Evolutionary conservation across 1,140 invertebrate species (phyloP).

Genomic region (Stegodyphus mimosarum): DNA sequence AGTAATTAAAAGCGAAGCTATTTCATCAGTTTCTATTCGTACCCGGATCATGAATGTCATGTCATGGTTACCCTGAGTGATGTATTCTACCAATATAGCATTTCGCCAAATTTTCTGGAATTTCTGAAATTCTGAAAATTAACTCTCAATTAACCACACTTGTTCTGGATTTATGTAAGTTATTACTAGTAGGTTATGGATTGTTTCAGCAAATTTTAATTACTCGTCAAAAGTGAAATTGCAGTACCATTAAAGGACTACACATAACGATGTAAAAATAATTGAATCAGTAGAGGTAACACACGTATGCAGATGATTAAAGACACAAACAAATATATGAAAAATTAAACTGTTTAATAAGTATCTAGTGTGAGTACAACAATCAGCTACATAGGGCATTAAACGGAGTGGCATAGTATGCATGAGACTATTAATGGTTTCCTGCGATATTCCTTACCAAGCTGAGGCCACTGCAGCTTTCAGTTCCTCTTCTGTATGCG

Average conservation of each 20-base stretch:
- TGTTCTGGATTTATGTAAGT: too few relatives aligned
- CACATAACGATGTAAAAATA: background rate
- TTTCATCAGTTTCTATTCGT: too few relatives aligned
- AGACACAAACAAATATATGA: background rate
- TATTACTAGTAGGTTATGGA: too few relatives aligned
- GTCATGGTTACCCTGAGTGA: too few relatives aligned
- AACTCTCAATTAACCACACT: too few relatives aligned
- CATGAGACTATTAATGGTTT: background rate
- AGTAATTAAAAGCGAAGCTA: too few relatives aligned
- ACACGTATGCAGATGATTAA: background rate
- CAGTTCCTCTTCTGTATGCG: background rate
- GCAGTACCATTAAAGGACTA: background rate
- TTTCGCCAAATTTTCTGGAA: too few relatives aligned
- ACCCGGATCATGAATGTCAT: too few relatives aligned
- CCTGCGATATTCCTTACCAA: background rate
- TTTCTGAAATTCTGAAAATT: too few relatives aligned
- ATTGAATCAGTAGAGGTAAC: background rate
- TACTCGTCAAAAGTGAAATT: background rate
- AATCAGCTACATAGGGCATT: background rate
- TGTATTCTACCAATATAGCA: too few relatives aligned
- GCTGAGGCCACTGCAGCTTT: background rate
- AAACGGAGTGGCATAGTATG: background rate
- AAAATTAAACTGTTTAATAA: background rate
- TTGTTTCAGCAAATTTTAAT: too few relatives aligned
- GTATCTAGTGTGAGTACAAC: background rate